Evolutionary conservation across 2,888 invertebrate species (phyloP).

Genomic region (Drosophila anomalata): DNA sequence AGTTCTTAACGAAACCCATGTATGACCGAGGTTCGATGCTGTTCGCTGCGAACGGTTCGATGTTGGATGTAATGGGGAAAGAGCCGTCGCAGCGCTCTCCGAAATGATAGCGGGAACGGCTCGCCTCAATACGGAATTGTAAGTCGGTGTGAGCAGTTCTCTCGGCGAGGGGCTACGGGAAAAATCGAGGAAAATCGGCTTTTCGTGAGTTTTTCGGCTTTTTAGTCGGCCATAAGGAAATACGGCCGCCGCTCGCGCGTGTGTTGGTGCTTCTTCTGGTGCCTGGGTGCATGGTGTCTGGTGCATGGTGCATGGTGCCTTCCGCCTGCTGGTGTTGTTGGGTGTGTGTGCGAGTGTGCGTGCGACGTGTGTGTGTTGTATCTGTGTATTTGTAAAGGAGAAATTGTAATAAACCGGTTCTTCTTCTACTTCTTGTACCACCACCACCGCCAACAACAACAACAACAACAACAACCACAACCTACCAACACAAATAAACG

Average conservation of each 20-base stretch:
- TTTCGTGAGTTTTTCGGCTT: background rate
- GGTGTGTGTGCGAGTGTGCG: slow-evolving; percentile 13
- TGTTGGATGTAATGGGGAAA: background rate
- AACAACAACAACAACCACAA: no score
- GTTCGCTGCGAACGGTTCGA: background rate
- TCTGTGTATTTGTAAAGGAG: slow-evolving; percentile 38
- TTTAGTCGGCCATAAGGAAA: background rate
- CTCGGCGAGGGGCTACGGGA: background rate
- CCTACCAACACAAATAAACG: background rate
- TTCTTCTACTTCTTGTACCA: slow-evolving; percentile 6
- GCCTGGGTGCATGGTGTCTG: background rate
- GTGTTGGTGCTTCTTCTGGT: background rate
- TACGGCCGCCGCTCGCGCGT: slow-evolving; percentile 1
- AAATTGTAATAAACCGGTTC: slow-evolving; percentile 46
- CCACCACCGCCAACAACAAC: background rate
- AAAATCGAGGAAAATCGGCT: slow-evolving; percentile 1
- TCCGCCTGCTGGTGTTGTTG: background rate
- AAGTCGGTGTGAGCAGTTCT: background rate
- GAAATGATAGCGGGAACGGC: background rate
- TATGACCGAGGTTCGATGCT: background rate
- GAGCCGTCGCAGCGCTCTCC: background rate
- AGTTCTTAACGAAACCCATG: no score
- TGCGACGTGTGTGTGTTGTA: slow-evolving; percentile 13
- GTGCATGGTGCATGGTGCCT: slow-evolving; percentile 3
- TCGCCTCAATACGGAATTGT: slow-evolving; percentile 2